These are phyloP conservation scores for Lanius ludovicianus DNA, from an alignment of 2,113 vertebrate species.

Conservation along the genomic window DNA sequence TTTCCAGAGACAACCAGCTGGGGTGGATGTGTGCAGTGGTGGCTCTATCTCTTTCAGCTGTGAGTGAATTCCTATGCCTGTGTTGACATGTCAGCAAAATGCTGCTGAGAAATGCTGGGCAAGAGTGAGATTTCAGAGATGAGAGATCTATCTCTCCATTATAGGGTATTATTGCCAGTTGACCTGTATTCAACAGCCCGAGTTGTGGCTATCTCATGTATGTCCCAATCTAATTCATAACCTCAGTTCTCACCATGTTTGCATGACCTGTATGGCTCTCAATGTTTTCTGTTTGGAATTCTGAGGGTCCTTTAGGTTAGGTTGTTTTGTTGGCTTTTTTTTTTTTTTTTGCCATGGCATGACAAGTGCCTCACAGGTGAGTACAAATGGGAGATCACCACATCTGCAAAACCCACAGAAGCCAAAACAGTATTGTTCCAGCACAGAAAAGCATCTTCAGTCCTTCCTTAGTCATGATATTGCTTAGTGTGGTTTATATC, in stretches of 20 bases:
- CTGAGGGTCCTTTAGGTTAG: neutral
- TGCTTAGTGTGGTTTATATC: neutral
- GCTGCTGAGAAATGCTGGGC: neutral
- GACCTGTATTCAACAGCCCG: neutral
- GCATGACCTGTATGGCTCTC: neutral
- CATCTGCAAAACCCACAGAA: neutral
- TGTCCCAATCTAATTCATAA: neutral
- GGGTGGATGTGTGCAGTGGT: neutral
- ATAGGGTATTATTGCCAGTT: rapidly evolving
- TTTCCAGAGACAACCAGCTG: neutral
- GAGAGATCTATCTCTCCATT: neutral
- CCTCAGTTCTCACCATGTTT: neutral
- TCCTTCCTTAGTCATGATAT: neutral
- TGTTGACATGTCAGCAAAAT: neutral
- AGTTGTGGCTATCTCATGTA: neutral
- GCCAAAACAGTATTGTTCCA: neutral
- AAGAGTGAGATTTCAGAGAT: neutral
- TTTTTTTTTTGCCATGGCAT: neutral
- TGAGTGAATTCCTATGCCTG: neutral
- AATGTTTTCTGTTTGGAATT: neutral
- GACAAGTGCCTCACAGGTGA: neutral
- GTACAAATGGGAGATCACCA: neutral
- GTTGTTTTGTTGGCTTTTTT: neutral
- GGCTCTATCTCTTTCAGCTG: neutral
- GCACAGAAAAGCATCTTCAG: neutral